Evolutionary conservation across 2,113 vertebrate genomes (phyloP).

Genomic region (Gavia stellata): DNA sequence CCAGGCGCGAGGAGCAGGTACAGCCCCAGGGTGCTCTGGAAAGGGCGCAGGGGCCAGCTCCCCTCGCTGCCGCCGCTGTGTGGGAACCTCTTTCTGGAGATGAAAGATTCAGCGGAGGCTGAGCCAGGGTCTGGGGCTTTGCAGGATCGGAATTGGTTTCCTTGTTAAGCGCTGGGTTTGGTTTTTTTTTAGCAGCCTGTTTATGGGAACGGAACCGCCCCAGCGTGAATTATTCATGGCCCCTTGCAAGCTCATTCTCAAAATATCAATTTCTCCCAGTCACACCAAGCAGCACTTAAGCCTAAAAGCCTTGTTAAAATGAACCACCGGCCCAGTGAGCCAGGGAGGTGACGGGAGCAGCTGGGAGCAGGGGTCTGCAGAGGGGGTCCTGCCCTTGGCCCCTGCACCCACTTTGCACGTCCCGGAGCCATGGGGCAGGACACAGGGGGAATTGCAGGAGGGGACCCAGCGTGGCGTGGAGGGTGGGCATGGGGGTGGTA

Average conservation of each 20-base stretch:
- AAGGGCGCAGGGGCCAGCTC: neutral
- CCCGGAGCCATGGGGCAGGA: neutral
- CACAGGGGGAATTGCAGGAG: neutral
- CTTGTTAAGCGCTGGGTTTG: constrained; percentile 10
- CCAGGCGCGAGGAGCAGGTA: rapidly evolving
- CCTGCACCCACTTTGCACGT: neutral
- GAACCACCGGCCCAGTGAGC: neutral
- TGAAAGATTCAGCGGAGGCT: neutral
- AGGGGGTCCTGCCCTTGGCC: neutral
- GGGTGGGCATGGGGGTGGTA: neutral
- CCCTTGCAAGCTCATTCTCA: constrained; percentile 48
- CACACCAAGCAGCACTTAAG: constrained; percentile 67
- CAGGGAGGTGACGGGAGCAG: neutral
- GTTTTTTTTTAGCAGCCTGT: constrained; percentile 43
- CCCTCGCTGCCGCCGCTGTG: rapidly evolving
- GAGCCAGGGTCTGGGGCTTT: neutral
- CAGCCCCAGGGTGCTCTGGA: rapidly evolving
- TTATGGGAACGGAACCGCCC: constrained; percentile 58
- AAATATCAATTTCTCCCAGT: constrained; percentile 67
- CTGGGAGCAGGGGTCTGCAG: neutral
- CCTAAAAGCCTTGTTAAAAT: constrained; percentile 65
- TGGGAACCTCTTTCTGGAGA: neutral
- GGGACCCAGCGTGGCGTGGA: rapidly evolving
- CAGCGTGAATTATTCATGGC: constrained; percentile 61
- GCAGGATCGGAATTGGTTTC: constrained; percentile 18